These are phyloP conservation scores for Coregonus sp. DNA, from an alignment of 2,797 vertebrate species.

Conservation along the genomic window DNA sequence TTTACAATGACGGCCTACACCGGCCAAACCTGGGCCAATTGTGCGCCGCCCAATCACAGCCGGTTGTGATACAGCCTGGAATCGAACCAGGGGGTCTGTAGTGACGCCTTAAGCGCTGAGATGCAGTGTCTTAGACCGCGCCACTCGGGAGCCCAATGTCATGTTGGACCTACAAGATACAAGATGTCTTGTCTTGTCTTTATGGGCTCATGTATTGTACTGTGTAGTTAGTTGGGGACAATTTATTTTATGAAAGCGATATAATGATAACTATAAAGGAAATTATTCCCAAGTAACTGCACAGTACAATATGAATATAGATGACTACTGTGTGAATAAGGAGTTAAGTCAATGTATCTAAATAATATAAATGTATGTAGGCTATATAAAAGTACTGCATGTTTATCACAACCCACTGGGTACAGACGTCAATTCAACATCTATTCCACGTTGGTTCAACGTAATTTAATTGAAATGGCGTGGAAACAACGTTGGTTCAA, in stretches of 20 bases:
- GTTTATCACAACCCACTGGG: too few species aligned
- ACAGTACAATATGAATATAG: neutral
- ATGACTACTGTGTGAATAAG: neutral
- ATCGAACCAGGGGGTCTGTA: too few species aligned
- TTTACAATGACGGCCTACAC: too few species aligned
- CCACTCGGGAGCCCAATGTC: neutral
- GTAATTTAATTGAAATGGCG: too few species aligned
- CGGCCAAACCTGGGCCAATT: too few species aligned
- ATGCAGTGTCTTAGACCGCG: too few species aligned
- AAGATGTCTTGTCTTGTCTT: neutral
- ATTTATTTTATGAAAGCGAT: neutral
- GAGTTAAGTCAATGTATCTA: neutral
- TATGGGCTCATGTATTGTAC: neutral
- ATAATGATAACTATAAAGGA: neutral
- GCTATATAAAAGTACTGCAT: neutral
- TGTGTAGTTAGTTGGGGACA: neutral
- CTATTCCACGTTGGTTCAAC: too few species aligned
- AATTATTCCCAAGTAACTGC: neutral
- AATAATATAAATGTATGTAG: neutral
- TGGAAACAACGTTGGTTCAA: too few species aligned
- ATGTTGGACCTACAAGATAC: neutral
- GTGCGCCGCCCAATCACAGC: too few species aligned
- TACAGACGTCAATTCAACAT: too few species aligned
- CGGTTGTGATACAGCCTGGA: too few species aligned
- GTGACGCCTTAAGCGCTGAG: too few species aligned